Evolutionary conservation across 2,113 vertebrate species (phyloP).

Genomic region (Callospermophilus lateralis): DNA sequence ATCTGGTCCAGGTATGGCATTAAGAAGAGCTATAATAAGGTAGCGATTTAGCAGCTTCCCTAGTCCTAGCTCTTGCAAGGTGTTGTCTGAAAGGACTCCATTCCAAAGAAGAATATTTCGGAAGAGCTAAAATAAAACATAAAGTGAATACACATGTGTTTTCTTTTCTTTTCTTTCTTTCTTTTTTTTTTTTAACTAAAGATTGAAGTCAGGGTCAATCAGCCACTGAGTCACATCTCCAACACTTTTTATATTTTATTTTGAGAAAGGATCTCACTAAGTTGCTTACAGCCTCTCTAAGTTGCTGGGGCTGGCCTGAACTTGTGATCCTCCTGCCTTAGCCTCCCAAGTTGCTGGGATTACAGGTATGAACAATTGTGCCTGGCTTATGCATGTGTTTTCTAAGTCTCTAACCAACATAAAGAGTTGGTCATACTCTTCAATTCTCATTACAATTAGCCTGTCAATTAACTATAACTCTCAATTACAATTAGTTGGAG

Average conservation of each 20-base stretch:
- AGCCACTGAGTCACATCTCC: too few species aligned
- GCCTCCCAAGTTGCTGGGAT: too few species aligned
- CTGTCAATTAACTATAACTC: too few species aligned
- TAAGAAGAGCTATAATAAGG: constrained; percentile 91
- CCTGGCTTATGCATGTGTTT: not conserved
- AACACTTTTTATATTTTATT: too few species aligned
- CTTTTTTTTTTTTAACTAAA: too few species aligned
- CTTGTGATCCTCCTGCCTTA: too few species aligned
- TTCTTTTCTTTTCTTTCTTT: too few species aligned
- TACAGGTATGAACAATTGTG: too few species aligned
- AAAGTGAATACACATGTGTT: not conserved
- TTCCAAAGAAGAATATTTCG: constrained; percentile 93
- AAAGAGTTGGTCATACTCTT: not conserved
- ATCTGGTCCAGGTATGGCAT: constrained; percentile 81
- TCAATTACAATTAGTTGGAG: not conserved
- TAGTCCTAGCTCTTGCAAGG: constrained; percentile 91
- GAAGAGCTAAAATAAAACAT: constrained; percentile 89
- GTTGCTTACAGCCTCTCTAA: too few species aligned
- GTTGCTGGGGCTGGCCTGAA: too few species aligned
- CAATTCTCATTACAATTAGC: not conserved
- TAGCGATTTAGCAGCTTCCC: constrained; percentile 95
- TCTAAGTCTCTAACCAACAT: not conserved
- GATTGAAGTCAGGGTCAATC: too few species aligned
- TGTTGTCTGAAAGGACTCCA: constrained; percentile 89
- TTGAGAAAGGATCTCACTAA: too few species aligned